Conservation (phyloP, 1,140 invertebrate genomes). For the Caerostris extrusa region DNA sequence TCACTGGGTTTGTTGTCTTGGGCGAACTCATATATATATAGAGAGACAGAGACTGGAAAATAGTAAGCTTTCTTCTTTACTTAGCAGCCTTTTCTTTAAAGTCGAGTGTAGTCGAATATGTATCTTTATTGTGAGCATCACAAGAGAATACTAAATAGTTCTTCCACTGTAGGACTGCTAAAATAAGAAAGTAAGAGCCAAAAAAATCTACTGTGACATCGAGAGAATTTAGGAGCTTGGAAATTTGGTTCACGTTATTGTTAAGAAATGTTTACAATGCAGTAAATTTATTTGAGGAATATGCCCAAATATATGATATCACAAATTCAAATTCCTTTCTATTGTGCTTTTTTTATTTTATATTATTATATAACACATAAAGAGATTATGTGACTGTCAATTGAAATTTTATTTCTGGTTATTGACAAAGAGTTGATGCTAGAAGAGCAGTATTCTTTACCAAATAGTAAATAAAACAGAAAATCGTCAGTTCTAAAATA, state of each 20-base stretch:
- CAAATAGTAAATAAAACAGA: too few relatives aligned
- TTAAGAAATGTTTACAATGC: neutral
- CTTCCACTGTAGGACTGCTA: neutral
- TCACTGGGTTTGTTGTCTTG: slow-evolving; percentile 8
- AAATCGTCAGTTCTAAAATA: too few relatives aligned
- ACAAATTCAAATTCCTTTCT: too few relatives aligned
- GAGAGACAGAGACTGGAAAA: neutral
- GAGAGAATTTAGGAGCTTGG: neutral
- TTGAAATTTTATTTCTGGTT: too few relatives aligned
- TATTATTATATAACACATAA: too few relatives aligned
- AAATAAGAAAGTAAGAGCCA: neutral
- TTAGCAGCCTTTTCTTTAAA: slow-evolving; percentile 20
- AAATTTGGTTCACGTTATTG: neutral
- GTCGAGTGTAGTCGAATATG: slow-evolving; percentile 22
- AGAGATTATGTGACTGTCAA: too few relatives aligned
- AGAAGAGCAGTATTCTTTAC: too few relatives aligned
- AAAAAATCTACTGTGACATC: neutral
- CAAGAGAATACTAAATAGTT: slow-evolving; percentile 34
- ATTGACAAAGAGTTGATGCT: too few relatives aligned
- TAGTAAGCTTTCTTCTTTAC: slow-evolving; percentile 32
- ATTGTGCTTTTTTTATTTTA: too few relatives aligned
- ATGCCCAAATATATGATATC: neutral
- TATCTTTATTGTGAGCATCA: slow-evolving; percentile 36
- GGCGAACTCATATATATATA: neutral
- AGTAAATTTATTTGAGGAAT: neutral